A percentile compares a stretch with the other conserved stretches of the same genome.
phyloP scores from a whole-genome alignment of 92 coral and sea anemone species.

The Phenganax subtilis region DNA sequence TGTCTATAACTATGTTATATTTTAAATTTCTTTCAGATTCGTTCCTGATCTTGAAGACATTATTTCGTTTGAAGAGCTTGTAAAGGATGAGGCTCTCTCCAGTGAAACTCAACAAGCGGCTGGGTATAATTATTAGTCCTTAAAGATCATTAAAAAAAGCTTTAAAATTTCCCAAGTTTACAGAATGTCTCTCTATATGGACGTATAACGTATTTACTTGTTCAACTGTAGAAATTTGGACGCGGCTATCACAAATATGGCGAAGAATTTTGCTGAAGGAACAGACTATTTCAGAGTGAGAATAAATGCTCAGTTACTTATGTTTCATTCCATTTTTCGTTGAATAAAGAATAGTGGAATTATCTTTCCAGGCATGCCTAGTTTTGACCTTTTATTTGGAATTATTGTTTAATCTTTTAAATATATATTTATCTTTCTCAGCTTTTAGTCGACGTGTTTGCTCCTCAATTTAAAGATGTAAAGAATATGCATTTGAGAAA shows the following conservation, averaged over 20 bases:
- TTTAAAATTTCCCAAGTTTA: not conserved
- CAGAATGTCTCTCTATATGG: not conserved
- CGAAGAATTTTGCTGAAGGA: conserved; percentile 95
- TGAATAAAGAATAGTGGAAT: too few species aligned
- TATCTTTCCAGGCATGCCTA: too few species aligned
- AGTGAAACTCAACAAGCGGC: conserved; percentile 75
- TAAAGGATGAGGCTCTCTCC: conserved; percentile 79
- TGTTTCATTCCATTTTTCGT: not conserved
- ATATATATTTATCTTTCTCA: conserved; percentile 8
- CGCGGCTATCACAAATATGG: conserved; percentile 80
- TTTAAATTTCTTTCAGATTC: conserved; percentile 48
- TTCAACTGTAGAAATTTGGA: conserved; percentile 61
- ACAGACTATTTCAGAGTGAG: conserved; percentile 93
- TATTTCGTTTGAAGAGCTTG: conserved; percentile 92
- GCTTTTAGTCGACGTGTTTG: conserved; percentile 98
- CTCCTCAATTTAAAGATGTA: conserved; percentile 91
- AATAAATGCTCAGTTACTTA: not conserved
- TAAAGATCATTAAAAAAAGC: not conserved
- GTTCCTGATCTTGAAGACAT: conserved; percentile 98
- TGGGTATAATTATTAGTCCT: conserved; percentile 47
- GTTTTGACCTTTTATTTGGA: not conserved
- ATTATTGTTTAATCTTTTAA: not conserved
- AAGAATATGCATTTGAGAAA: conserved; percentile 95
- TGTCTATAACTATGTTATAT: not conserved
- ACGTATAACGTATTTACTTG: not conserved